phyloP scores from a whole-genome alignment of 1,140 invertebrate genomes.

The Teleogryllus occipitalis region DNA sequence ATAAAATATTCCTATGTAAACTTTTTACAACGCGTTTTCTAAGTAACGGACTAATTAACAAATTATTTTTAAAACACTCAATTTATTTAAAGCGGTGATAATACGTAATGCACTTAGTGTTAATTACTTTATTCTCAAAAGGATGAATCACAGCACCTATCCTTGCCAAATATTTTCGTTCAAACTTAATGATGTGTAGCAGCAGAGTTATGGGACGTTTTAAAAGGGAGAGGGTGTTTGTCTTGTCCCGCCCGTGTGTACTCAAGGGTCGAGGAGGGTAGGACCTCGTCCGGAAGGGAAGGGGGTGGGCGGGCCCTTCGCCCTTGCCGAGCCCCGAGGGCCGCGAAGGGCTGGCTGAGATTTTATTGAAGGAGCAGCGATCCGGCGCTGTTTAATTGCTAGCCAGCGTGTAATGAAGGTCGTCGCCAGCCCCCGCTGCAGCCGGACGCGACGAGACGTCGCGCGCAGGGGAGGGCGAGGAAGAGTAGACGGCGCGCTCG shows the following conservation, averaged over 20 bases:
- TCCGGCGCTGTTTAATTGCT: background rate
- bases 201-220: background rate
- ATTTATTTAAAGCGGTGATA: slow-evolving; percentile 1
- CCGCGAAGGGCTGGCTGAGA: background rate
- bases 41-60: slow-evolving; percentile 1
- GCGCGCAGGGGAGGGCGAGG: background rate
- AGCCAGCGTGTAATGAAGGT: background rate
- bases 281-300: background rate
- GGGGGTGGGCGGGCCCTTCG: background rate
- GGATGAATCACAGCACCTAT: slow-evolving; percentile 3
- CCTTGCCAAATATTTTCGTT: slow-evolving; percentile 4
- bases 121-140: slow-evolving; percentile 6
- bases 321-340: background rate
- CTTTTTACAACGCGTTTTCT: background rate
- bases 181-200: background rate
- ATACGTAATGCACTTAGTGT: slow-evolving; percentile 1
- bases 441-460: background rate
- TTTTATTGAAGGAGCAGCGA: slow-evolving; percentile 1
- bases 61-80: slow-evolving; percentile 1
- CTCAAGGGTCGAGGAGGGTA: background rate
- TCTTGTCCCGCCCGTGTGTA: background rate
- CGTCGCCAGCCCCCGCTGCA: background rate
- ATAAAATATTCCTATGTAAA: background rate
- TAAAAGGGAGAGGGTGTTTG: slow-evolving; percentile 3
- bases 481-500: background rate